These are phyloP conservation scores for Oreochromis niloticus DNA, from an alignment of 2,113 vertebrate genomes.

Conservation along the genomic window DNA sequence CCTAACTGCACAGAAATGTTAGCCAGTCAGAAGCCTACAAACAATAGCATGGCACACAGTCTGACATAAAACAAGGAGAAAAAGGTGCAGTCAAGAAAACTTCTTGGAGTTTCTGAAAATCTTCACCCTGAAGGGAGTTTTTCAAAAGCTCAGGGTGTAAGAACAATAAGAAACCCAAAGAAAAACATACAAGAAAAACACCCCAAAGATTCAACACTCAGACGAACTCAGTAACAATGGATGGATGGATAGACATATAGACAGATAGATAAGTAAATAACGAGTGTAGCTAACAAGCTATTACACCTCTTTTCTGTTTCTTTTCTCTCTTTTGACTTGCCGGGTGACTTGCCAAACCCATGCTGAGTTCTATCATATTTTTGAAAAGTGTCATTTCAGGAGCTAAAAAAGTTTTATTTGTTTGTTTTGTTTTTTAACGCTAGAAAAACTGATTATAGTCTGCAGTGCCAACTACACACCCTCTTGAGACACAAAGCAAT, in stretches of 20 bases:
- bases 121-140: neutral
- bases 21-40: neutral
- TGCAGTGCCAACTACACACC: neutral
- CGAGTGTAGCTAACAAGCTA: neutral
- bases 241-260: neutral
- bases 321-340: neutral
- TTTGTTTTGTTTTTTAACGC: neutral
- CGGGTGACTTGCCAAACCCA: neutral
- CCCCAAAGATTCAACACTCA: neutral
- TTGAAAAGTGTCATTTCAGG: neutral
- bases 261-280: neutral
- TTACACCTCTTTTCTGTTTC: neutral
- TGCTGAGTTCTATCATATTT: neutral
- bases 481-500: neutral
- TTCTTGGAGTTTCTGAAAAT: neutral
- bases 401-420: neutral
- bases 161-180: neutral
- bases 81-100: neutral
- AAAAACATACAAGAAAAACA: neutral
- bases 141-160: neutral
- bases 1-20: neutral
- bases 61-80: neutral
- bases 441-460: neutral
- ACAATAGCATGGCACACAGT: neutral
- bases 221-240: neutral